phyloP scores from a whole-genome alignment of 2,888 invertebrate genomes.

The Itoplectis maculator region DNA sequence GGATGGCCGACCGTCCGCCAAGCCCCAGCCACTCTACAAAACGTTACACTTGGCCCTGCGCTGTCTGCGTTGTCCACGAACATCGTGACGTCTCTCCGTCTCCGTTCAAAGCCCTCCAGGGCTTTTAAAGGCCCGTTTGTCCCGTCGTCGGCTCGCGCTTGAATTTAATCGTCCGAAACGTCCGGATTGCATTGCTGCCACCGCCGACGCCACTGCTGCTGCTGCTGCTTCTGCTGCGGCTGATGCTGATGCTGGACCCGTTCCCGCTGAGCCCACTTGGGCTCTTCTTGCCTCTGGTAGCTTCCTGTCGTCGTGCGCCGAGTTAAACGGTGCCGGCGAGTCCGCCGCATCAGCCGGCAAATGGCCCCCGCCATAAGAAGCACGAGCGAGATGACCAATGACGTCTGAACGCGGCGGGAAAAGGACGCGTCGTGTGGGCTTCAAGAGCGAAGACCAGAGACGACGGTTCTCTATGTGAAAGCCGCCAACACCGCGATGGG shows the following conservation, averaged over 20 bases:
- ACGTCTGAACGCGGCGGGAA: constrained; percentile 14
- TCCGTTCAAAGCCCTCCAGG: constrained; percentile 67
- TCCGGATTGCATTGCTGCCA: constrained; percentile 64
- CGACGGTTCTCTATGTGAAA: not conserved
- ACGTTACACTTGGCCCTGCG: constrained; percentile 4
- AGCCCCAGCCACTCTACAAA: constrained; percentile 7
- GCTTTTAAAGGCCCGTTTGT: constrained; percentile 71
- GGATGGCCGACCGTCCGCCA: not conserved
- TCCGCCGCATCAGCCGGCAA: constrained; percentile 19
- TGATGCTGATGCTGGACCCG: constrained; percentile 62
- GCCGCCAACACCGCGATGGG: constrained; percentile 7
- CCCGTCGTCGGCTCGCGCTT: constrained; percentile 73
- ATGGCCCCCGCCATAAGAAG: constrained; percentile 3
- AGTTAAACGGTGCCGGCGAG: constrained; percentile 69
- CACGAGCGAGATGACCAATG: constrained; percentile 6
- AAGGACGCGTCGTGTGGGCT: not conserved
- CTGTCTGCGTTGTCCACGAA: not conserved
- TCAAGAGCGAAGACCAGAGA: not conserved
- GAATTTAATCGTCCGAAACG: constrained; percentile 77
- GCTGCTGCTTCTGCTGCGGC: too few species aligned
- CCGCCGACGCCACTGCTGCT: constrained; percentile 61
- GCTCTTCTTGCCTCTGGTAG: constrained; percentile 64
- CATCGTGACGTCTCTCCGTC: constrained; percentile 30
- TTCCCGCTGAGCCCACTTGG: constrained; percentile 43
- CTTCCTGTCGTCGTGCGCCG: constrained; percentile 73